A percentile compares a stretch with the other conserved stretches of the same genome.
Conservation (phyloP, 2,113 vertebrate species). For the Helogale parvula region DNA sequence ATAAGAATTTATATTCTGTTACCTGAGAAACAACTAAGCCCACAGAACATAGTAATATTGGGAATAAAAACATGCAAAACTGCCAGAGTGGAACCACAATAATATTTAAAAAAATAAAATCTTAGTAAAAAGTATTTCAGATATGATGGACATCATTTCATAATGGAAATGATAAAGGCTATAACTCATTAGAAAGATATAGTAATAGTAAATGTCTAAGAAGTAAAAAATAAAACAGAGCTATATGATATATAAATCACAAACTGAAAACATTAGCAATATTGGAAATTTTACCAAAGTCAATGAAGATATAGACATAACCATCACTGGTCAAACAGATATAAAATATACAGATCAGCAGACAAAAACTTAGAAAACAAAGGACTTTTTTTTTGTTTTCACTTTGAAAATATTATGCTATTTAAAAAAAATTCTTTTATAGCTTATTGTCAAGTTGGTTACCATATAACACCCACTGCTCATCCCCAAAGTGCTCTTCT, state of each 20-base stretch:
- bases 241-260: neutral
- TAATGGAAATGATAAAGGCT: neutral
- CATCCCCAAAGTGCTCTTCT: too few relatives aligned
- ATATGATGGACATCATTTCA: neutral
- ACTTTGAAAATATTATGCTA: too few relatives aligned
- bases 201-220: neutral
- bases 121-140: neutral
- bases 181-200: neutral
- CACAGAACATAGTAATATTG: neutral
- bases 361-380: neutral
- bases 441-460: too few relatives aligned
- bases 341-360: neutral
- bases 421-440: too few relatives aligned
- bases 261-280: neutral
- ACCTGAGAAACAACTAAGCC: neutral
- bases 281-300: neutral
- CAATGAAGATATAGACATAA: neutral
- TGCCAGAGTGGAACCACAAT: neutral
- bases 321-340: neutral
- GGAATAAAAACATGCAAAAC: neutral
- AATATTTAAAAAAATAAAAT: neutral
- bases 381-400: neutral
- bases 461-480: too few relatives aligned
- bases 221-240: neutral
- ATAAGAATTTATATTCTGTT: neutral